Evolutionary conservation across 92 coral and sea anemone genomes (phyloP), one percentile per base, ranked within the genome.

Genomic region (Hydrozoanthus gracilis): DNA sequence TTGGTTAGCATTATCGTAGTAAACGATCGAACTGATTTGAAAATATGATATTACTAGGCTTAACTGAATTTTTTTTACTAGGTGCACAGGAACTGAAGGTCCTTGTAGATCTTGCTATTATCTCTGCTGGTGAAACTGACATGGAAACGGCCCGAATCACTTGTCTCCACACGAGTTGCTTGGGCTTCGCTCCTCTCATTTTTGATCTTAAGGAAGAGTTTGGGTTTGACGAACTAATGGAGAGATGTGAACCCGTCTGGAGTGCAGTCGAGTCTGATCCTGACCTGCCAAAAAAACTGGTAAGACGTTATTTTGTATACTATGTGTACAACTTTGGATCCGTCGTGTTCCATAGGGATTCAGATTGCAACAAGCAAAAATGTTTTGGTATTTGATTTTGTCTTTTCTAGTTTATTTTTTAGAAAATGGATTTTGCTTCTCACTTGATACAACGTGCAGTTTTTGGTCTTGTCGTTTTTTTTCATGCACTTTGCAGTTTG

Each of bases 101-200:
- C 51, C 90, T 95, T 70, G 98, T 95, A 58, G 98, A 95, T 83
- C 90, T 95, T 71, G 98, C 98, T 9, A 93, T 93, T 77, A 89
- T 93, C 65, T 93, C 98, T 47, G 98, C 95, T 72, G 98, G 94
- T 44, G 98, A 95, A 84, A 87, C 92, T 15, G 96, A 88, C 83
- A 65, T 90, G 90, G 96, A 93, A 77, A 88, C 88, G 44, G 91
- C 89, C 50, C 91, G 92, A 20, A 93, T 95, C 66, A 84, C 95
- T 16, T 83, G 92, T 64, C 77, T 95, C 67, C 98, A 95, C 44
- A 87, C 96, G 7, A 91, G 95, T 46, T 90, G 96, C 49, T 84
- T 92, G 6, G 96, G 95, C 4, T 95, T 95, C 71, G 91, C 92
- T n/a, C 93, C 98, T 2, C 88, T 95, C 46, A 95, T 95, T 51